Base-by-base conservation (phyloP, 1,140 invertebrate species). In the Neodiprion fabricii region DNA sequence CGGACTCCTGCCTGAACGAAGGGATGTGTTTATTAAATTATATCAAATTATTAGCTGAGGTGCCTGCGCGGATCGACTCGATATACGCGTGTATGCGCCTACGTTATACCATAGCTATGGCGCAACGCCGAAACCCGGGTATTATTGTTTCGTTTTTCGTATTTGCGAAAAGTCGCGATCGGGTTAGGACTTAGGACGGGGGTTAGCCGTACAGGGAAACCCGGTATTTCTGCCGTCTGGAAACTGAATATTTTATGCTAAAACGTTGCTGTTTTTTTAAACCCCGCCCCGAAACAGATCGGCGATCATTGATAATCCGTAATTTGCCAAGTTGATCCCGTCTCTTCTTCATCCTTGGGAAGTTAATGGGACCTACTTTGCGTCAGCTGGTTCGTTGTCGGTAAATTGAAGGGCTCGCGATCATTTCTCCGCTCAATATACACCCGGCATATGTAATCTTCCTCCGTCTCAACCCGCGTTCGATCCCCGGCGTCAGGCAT, bases 11-110 rank as follows among this genome's bases (percentile, higher is more conserved):
- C 28, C 28, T 40, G 11, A 61, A 23, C 17, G 67, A 21, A 69
- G 40, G 67, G 70, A 50, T 49, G 70, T 50, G 70, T 71, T 71
- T 71, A 71, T 71, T 71, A 71, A 71, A 71, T 71, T 71, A 71
- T n/a, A 50, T 50, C 21, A 71, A 71, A 71, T 71, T 71, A 71
- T 71, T 50, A 50, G 70, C 70, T 48, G n/a, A 61, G 53, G 53
- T 61, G 53, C 11, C 9, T 61, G 53, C n/a, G n/a, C 53, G n/a
- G 53, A 61, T 61, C 53, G 8, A 61, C 53, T 61, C n/a, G n/a
- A 61, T 61, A 50, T 14, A 69, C 3, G 61, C 4, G 1, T 14
- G 12, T 65, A 14, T 65, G 2, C 61, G 7, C 61, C 2, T 21
- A 65, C 7, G 0, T 14, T 14, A 14, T 21, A 21, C 17, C 17